Base-by-base conservation (phyloP, 2,888 invertebrate species). In the Rapana venosa region DNA sequence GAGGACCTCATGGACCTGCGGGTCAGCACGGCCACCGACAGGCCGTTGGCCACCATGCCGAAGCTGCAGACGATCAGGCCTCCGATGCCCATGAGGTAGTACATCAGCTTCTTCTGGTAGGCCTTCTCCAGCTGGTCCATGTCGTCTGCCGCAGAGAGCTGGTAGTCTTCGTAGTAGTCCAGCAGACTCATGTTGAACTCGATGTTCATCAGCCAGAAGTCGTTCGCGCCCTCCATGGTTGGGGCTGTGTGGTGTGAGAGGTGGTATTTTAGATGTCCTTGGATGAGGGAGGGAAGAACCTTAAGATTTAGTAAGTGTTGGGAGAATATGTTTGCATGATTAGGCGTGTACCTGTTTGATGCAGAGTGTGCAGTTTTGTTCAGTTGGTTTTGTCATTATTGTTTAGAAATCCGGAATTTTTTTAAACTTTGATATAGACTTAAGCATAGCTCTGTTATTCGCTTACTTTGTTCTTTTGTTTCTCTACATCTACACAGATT, bases 31-130 rank as follows among this genome's bases (percentile, higher is more conserved):
- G 95, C 92, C 85, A 95, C 93, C 17, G 95, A 95, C 87, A 96
- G 90, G 17, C 95, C 94, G 92, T 96, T 96, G 83, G 95, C 95
- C 11, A 96, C 91, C 79, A 96, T 94, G 26, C 96, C 96, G 0
- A 96, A 91, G 66, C 94, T 93, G 91, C 96, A 96, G 15, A 96
- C 92, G 0, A 93, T 94, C 90, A 94, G 94, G 26, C 95, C 96
- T 1, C 94, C 94, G n/a, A 96, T 93, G 17, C 96, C 96, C 93
- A 94, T 95, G 47, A 96, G 88, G 92, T 95, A 95, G 92, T 95
- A 95, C 77, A 93, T 93, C 47, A 95, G 90, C 5, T 90, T 92
- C 79, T 92, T 91, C 85, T 92, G 91, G 89, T 93, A 92, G 0
- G 61, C 87, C 61, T 90, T 88, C 17, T 90, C 89, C 70, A 79